phyloP scores from a whole-genome alignment of 2,797 vertebrate species.

The Chiroxiphia lanceolata region DNA sequence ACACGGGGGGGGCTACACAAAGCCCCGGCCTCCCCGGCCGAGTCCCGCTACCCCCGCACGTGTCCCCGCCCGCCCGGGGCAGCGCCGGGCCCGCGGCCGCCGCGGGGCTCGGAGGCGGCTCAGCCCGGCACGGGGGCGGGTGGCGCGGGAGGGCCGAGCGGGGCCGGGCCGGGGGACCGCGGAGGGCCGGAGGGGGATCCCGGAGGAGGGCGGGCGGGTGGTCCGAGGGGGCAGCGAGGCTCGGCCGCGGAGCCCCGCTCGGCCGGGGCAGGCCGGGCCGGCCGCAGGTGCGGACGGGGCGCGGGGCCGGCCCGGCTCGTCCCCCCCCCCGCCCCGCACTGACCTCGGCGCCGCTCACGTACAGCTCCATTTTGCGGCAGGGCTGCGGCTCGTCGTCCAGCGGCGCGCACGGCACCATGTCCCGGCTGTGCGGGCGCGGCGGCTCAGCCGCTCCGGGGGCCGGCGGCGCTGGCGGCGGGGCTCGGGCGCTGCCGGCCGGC shows the following conservation, averaged over 20 bases:
- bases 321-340: constrained; percentile 8
- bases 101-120: neutral
- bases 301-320: neutral
- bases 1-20: neutral
- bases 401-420: constrained; percentile 85
- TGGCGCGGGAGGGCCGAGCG: neutral
- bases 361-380: constrained; percentile 92
- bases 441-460: neutral
- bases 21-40: neutral
- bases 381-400: constrained; percentile 79
- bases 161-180: neutral
- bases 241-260: neutral
- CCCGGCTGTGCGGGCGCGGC: constrained; percentile 9
- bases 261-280: neutral
- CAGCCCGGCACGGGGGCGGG: neutral
- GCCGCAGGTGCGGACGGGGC: neutral
- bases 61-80: neutral
- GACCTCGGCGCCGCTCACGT: constrained; percentile 69
- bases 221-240: neutral
- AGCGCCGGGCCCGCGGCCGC: neutral
- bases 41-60: neutral
- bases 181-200: neutral
- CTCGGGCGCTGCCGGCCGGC: neutral
- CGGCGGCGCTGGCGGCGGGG: neutral
- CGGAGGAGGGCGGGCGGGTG: neutral